A percentile compares a stretch with the other conserved stretches of the same genome.
Evolutionary conservation across 2,797 vertebrate genomes (phyloP).

Genomic region (Syngnathus rostellatus): DNA sequence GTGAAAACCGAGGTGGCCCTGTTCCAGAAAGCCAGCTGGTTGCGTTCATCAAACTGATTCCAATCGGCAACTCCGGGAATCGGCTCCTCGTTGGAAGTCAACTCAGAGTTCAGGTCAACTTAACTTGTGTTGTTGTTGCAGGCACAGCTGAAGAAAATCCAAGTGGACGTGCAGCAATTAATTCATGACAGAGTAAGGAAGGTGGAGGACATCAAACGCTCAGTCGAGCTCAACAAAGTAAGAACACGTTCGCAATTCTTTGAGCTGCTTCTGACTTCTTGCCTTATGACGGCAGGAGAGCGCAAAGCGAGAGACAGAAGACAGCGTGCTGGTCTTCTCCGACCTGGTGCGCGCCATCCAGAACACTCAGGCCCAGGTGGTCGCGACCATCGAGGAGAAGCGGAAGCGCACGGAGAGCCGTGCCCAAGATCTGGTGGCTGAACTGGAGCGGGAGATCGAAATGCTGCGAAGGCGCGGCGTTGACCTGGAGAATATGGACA

Average conservation of each 20-base stretch:
- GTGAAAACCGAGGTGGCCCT: background rate
- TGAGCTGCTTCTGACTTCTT: background rate
- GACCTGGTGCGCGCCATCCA: slow-evolving; percentile 67
- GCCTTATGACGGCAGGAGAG: slow-evolving; percentile 44
- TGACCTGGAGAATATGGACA: slow-evolving; percentile 61
- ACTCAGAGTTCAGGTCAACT: no score
- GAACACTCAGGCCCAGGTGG: slow-evolving; percentile 62
- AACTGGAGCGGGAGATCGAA: slow-evolving; percentile 60
- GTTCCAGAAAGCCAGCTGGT: background rate
- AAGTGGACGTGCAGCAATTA: slow-evolving; percentile 72
- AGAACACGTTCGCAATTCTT: slow-evolving; percentile 16
- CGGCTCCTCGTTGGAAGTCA: no score
- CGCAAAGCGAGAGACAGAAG: slow-evolving; percentile 58
- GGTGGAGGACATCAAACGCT: slow-evolving; percentile 66
- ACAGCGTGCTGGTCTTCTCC: slow-evolving; percentile 63
- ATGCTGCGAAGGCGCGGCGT: slow-evolving; percentile 57
- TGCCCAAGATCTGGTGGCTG: slow-evolving; percentile 53
- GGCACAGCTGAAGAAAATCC: slow-evolving; percentile 66
- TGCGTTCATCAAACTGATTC: no score
- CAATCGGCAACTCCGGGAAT: no score
- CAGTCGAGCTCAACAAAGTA: slow-evolving; percentile 66
- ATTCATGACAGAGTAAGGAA: slow-evolving; percentile 68
- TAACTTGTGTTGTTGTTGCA: slow-evolving; percentile 24
- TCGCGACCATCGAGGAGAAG: slow-evolving; percentile 61
- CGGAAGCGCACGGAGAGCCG: slow-evolving; percentile 57